Evolutionary conservation across 2,113 vertebrate genomes (phyloP).

Genomic region (Spermophilus dauricus): DNA sequence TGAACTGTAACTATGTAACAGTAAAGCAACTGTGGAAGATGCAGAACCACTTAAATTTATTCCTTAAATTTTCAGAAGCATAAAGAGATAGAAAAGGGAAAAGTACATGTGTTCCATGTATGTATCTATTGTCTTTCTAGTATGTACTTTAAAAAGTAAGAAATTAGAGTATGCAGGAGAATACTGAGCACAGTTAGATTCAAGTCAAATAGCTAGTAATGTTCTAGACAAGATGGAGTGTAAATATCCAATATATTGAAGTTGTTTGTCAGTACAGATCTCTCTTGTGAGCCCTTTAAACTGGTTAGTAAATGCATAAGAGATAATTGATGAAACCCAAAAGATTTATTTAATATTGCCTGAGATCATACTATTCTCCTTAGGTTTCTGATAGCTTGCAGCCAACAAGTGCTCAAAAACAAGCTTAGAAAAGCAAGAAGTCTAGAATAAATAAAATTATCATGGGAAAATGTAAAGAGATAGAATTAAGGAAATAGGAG

Average conservation of each 20-base stretch:
- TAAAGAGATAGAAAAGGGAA: background rate
- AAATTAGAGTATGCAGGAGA: background rate
- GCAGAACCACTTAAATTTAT: background rate
- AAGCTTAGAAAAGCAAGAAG: background rate
- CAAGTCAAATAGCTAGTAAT: background rate
- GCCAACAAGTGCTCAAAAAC: background rate
- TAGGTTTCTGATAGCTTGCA: conserved; percentile 17
- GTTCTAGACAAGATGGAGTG: background rate
- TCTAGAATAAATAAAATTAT: conserved; percentile 8
- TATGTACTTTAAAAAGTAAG: background rate
- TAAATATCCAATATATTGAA: conserved; percentile 22
- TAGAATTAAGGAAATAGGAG: conserved; percentile 8
- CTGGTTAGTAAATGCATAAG: background rate
- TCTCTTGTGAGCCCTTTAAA: background rate
- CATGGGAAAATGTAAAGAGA: background rate
- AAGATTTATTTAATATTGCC: background rate
- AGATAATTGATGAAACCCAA: background rate
- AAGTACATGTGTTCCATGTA: background rate
- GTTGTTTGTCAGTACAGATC: background rate
- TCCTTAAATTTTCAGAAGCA: conserved; percentile 7
- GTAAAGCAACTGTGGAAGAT: background rate
- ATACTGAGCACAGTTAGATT: background rate
- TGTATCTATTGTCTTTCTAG: background rate
- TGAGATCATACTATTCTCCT: background rate
- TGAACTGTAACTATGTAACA: background rate